Evolutionary conservation across 2,888 invertebrate species (phyloP).

Genomic region (Morinoia aosen): DNA sequence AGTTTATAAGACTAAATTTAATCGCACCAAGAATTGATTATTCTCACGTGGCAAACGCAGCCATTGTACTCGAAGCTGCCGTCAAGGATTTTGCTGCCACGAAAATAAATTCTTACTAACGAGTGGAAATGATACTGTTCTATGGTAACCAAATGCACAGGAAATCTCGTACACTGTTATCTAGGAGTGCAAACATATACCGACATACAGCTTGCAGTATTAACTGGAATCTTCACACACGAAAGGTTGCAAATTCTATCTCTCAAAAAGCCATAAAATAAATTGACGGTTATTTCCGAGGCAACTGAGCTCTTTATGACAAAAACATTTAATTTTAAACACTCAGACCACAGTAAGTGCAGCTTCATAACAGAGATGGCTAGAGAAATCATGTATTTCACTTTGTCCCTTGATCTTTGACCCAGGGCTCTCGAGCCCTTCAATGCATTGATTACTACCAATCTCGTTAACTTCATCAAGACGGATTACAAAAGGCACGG

Average conservation of each 20-base stretch:
- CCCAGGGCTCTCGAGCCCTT: not conserved
- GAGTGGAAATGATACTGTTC: not conserved
- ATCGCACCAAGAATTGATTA: not conserved
- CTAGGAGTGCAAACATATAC: not conserved
- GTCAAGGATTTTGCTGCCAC: not conserved
- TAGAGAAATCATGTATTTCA: not conserved
- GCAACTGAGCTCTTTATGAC: not conserved
- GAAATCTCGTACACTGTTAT: not conserved
- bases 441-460: not conserved
- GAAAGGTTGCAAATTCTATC: not conserved
- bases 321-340: not conserved
- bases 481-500: conserved; percentile 1
- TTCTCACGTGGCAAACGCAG: not conserved
- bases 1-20: not conserved
- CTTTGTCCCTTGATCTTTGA: not conserved
- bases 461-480: not conserved
- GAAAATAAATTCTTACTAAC: not conserved
- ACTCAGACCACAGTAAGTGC: not conserved
- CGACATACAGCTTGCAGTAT: not conserved
- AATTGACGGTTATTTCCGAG: not conserved
- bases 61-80: not conserved
- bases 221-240: not conserved
- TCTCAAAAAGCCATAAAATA: not conserved
- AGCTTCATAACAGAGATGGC: not conserved
- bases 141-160: not conserved